Evolutionary conservation across 2,888 invertebrate genomes (phyloP).

Genomic region (Muschampia staudingeri): DNA sequence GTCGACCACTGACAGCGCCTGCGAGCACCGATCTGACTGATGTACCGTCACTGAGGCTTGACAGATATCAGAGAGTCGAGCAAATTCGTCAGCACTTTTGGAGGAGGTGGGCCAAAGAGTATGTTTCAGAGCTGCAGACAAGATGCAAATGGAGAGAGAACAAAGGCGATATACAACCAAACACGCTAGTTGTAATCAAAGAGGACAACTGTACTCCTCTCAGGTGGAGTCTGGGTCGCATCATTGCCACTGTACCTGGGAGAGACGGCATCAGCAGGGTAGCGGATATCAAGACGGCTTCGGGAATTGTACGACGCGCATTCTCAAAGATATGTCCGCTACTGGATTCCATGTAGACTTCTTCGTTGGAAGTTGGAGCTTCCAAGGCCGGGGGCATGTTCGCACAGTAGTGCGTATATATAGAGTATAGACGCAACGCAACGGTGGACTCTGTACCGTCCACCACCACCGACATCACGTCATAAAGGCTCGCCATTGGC

Average conservation of each 20-base stretch:
- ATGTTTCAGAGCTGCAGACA: neutral
- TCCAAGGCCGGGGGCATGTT: constrained; percentile 10
- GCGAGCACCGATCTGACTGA: neutral
- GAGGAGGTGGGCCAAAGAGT: neutral
- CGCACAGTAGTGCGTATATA: neutral
- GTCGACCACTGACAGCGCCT: neutral
- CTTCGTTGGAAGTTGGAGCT: constrained; percentile 3
- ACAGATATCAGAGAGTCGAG: neutral
- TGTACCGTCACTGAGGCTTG: neutral
- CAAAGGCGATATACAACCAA: neutral
- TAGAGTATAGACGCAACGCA: too few species aligned
- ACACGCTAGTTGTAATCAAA: neutral
- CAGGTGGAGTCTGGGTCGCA: neutral
- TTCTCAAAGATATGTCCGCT: neutral
- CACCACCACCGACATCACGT: too few species aligned
- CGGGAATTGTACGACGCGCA: neutral
- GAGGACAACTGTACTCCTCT: neutral
- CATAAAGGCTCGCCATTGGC: too few species aligned
- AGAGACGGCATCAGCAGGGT: neutral
- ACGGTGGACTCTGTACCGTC: too few species aligned
- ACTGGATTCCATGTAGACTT: neutral
- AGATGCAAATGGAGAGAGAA: neutral
- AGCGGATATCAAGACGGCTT: neutral
- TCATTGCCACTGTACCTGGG: neutral
- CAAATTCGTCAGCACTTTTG: neutral